phyloP scores from a whole-genome alignment of 2,888 invertebrate species.

The Ochropacha duplaris region DNA sequence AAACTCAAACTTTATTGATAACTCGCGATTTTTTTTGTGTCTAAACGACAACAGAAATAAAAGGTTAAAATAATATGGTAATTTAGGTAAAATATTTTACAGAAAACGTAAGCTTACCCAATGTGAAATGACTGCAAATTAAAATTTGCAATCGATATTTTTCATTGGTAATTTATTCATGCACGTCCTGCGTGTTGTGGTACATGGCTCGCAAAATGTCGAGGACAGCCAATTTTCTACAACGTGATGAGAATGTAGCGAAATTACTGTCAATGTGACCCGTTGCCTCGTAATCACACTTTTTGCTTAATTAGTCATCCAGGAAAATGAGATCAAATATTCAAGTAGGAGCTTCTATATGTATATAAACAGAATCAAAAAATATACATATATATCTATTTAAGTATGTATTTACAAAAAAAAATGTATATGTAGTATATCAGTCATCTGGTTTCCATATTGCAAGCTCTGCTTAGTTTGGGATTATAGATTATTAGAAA shows the following conservation, averaged over 20 bases:
- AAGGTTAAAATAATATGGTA: neutral
- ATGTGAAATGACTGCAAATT: constrained; percentile 43
- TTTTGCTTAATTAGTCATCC: constrained; percentile 32
- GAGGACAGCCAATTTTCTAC: constrained; percentile 55
- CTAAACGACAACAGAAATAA: no score
- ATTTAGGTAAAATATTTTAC: neutral
- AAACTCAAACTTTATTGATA: no score
- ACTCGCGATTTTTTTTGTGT: no score
- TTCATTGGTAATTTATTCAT: constrained; percentile 56
- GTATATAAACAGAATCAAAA: constrained; percentile 19
- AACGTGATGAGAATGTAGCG: constrained; percentile 55
- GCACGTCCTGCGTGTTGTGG: constrained; percentile 31
- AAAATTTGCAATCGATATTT: constrained; percentile 47
- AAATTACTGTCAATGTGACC: constrained; percentile 48
- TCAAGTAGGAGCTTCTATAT: constrained; percentile 27
- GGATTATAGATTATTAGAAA: no score
- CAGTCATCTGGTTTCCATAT: no score
- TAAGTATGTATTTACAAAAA: no score
- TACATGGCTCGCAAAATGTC: neutral
- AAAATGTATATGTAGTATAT: no score
- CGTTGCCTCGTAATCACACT: constrained; percentile 39
- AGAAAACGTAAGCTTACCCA: constrained; percentile 24
- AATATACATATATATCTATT: no score
- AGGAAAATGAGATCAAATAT: constrained; percentile 18
- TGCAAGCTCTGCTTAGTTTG: no score